Percentiles rank a stretch among this genome's conserved stretches.
Evolutionary conservation across 2,113 vertebrate species (phyloP).

Genomic region (Bothrops jararaca): DNA sequence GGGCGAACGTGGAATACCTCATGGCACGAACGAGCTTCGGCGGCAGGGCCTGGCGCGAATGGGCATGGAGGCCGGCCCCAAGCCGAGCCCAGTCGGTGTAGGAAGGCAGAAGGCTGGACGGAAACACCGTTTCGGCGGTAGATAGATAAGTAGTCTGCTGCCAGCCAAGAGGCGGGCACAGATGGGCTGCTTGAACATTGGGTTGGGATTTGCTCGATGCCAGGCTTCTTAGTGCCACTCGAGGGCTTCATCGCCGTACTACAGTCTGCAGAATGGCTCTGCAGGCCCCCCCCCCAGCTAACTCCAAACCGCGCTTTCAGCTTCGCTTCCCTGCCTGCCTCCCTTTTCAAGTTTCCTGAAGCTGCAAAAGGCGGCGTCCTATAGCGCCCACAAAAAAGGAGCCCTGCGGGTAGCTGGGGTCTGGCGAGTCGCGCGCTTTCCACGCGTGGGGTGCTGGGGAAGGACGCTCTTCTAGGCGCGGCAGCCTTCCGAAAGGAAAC

Average conservation of each 20-base stretch:
- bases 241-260: neutral
- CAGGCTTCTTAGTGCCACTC: no score
- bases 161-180: neutral
- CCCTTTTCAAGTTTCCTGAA: no score
- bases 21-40: conserved; percentile 80
- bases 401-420: neutral
- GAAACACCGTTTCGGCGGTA: neutral
- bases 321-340: no score
- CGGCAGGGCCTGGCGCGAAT: conserved; percentile 73
- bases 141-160: neutral
- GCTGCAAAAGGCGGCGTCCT: neutral
- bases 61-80: conserved; percentile 63
- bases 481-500: neutral
- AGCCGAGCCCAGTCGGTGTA: conserved; percentile 51
- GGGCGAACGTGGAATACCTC: no score
- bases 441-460: neutral
- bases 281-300: no score
- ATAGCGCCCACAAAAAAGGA: no score
- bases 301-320: no score
- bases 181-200: neutral
- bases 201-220: no score
- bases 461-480: neutral
- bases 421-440: no score
- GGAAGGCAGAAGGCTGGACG: neutral
- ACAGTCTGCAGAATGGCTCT: neutral